These are phyloP conservation scores for Agapostemon virescens DNA, from an alignment of 2,888 invertebrate genomes.

Conservation along the genomic window DNA sequence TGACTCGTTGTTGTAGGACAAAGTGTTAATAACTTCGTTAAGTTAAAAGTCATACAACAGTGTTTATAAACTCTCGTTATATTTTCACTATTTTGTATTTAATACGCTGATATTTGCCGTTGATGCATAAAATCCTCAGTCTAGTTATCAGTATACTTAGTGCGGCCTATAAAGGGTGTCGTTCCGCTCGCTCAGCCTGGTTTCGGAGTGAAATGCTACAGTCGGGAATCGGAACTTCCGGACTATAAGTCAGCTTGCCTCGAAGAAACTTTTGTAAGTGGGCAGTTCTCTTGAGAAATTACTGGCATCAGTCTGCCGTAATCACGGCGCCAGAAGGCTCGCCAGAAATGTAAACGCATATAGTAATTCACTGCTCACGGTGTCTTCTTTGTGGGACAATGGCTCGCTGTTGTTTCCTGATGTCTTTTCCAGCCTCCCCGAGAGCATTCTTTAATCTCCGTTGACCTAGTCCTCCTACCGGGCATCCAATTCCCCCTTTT, in stretches of 20 bases:
- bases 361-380: constrained; percentile 57
- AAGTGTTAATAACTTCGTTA: background rate
- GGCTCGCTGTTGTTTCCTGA: constrained; percentile 43
- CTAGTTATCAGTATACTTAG: background rate
- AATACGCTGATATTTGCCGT: background rate
- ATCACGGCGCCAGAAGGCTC: constrained; percentile 64
- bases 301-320: constrained; percentile 72
- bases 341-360: constrained; percentile 65
- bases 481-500: background rate
- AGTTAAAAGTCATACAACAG: too few species aligned
- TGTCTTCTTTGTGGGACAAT: constrained; percentile 52
- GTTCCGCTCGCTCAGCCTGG: background rate
- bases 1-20: too few species aligned
- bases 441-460: background rate
- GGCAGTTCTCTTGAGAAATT: constrained; percentile 72
- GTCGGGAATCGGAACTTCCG: constrained; percentile 58
- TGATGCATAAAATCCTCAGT: background rate
- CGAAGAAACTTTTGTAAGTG: constrained; percentile 68
- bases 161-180: constrained; percentile 23
- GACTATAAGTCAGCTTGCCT: constrained; percentile 58
- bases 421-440: background rate
- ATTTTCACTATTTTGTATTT: background rate
- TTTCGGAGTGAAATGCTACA: constrained; percentile 19
- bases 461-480: background rate
- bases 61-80: background rate